These are phyloP conservation scores for Zootoca vivipara DNA, from an alignment of 2,113 vertebrate species.

Conservation along the genomic window DNA sequence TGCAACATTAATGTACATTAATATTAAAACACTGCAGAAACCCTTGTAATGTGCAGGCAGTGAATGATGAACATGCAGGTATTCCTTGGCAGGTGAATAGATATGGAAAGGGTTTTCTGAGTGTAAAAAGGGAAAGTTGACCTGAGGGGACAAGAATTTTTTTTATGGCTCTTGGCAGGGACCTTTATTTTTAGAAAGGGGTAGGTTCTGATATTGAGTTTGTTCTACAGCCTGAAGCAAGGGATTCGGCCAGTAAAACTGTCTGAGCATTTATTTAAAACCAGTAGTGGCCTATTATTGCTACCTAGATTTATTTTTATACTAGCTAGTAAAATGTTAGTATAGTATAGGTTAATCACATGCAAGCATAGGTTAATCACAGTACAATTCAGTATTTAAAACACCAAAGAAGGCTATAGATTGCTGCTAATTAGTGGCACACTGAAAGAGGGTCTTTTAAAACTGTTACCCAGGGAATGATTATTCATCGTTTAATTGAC, in stretches of 20 bases:
- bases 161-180: not conserved
- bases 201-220: not conserved
- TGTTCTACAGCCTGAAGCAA: not conserved
- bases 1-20: too few relatives aligned
- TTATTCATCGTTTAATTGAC: constrained; percentile 7
- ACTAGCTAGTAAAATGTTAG: not conserved
- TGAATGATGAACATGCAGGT: not conserved
- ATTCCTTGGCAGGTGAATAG: not conserved
- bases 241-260: not conserved
- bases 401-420: not conserved
- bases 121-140: not conserved
- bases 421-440: not conserved
- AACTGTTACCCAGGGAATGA: not conserved
- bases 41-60: not conserved
- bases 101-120: not conserved
- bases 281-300: not conserved
- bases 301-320: not conserved
- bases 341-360: too few relatives aligned
- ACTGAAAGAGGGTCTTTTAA: constrained; percentile 9
- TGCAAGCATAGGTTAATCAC: too few relatives aligned
- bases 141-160: not conserved
- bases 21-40: not conserved
- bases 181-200: not conserved
- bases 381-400: not conserved
- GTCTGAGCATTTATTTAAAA: not conserved